Evolutionary conservation across 2,797 vertebrate species (phyloP).

Genomic region (Rallus crepitans): DNA sequence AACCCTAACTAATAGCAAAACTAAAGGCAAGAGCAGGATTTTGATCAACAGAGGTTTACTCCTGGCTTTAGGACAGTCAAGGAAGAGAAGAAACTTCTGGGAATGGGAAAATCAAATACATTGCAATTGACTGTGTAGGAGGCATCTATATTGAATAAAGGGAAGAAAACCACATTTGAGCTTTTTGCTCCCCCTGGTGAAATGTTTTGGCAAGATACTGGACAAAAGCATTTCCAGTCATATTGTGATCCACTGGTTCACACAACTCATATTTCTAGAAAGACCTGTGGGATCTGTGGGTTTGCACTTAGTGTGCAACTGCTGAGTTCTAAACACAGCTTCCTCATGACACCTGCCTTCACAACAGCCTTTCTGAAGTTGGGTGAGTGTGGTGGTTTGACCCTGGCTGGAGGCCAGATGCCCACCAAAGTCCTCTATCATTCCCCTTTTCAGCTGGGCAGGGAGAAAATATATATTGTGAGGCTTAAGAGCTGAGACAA

Average conservation of each 20-base stretch:
- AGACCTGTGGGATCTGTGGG: background rate
- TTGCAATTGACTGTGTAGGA: background rate
- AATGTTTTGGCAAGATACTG: background rate
- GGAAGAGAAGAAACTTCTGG: background rate
- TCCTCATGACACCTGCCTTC: background rate
- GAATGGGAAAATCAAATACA: background rate
- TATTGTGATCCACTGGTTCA: background rate
- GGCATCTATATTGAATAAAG: background rate
- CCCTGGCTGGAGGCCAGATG: too few relatives aligned
- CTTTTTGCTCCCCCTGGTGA: background rate
- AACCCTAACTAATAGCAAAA: background rate
- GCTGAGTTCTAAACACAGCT: background rate
- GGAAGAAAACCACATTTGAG: background rate
- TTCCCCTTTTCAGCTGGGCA: too few relatives aligned
- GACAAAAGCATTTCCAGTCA: accelerated
- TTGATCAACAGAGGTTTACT: background rate
- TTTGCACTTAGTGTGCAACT: accelerated
- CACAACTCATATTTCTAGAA: background rate
- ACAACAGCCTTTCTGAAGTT: background rate
- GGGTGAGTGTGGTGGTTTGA: background rate
- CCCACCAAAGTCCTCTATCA: too few relatives aligned
- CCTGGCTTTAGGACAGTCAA: background rate
- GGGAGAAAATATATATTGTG: too few relatives aligned
- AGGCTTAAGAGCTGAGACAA: too few relatives aligned
- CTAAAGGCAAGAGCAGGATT: background rate